Base-by-base conservation (phyloP, 2,888 invertebrate genomes). In the Ectemnius lituratus region DNA sequence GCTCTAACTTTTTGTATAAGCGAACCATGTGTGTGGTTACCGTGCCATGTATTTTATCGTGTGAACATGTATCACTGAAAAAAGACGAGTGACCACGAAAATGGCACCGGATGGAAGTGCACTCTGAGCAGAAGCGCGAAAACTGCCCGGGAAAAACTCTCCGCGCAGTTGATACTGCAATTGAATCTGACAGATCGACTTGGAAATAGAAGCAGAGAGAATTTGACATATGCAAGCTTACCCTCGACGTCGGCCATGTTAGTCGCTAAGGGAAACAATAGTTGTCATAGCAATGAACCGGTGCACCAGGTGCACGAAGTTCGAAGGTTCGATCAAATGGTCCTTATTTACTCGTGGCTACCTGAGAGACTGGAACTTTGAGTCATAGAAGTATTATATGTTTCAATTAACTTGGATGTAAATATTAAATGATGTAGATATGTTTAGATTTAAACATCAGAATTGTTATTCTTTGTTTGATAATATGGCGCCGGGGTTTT, bases 181-280 rank as follows among this genome's bases (percentile, higher is more conserved):
- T 16, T 57, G 60, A 13, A 70, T 20, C 61, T 45, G 60, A 47
- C 60, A 52, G 16, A 52, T 52, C 45, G 67, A 8, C 47, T 61
- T 65, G 14, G 59, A 73, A 76, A 72, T 79, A 65, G 62, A 45
- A 69, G 27, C 60, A 57, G 52, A 67, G 64, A 62, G 63, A 18
- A 75, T 75, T 75, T 85, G 82, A 84, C 84, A 79, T 83, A 80
- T 70, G 81, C 62, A 73, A 80, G 87, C 88, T 89, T 86, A 89
- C 89, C 89, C 84, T 88, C 87, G 62, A 73, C 80, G 82, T 87
- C 88, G 77, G 89, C 89, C 89, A 90, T 90, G 86, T 88, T 85
- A 83, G 87, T 88, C 86, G 86, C 86, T 74, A 77, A 28, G 83
- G 75, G 70, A 83, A 83, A 83, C 83, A 85, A 68, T 84, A 78